Conservation (phyloP, 2,113 vertebrate species). For the Rhegmatorhina hoffmannsi region DNA sequence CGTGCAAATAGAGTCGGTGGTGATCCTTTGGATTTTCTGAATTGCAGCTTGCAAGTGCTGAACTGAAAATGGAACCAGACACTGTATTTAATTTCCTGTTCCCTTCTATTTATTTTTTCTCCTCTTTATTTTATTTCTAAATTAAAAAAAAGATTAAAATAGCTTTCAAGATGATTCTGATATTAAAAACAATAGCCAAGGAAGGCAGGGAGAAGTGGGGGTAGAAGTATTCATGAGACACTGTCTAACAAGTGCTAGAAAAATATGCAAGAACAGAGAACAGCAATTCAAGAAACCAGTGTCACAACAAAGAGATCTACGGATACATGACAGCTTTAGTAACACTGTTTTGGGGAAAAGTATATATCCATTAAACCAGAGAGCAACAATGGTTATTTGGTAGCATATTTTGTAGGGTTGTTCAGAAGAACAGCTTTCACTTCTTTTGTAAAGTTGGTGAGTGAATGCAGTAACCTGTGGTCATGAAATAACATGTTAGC, state of each 20-base stretch:
- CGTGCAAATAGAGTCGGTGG: slow-evolving; percentile 72
- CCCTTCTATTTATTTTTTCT: not conserved
- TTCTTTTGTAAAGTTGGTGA: not conserved
- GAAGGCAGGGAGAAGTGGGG: not conserved
- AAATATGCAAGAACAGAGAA: not conserved
- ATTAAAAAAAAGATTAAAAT: not conserved
- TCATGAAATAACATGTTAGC: not conserved
- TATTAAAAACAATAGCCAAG: not conserved
- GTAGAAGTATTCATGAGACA: not conserved
- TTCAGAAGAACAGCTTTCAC: not conserved
- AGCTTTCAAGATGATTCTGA: not conserved
- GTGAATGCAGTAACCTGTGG: not conserved
- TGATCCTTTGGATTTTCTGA: slow-evolving; percentile 66
- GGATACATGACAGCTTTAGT: not conserved
- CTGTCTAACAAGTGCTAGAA: not conserved
- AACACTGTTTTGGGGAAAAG: not conserved
- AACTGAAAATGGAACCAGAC: slow-evolving; percentile 62
- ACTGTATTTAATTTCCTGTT: not conserved
- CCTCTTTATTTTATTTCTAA: not conserved
- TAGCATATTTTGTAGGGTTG: not conserved
- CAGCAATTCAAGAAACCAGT: not conserved
- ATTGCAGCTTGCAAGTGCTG: slow-evolving; percentile 5
- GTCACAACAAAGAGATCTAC: not conserved
- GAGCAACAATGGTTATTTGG: not conserved
- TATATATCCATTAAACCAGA: not conserved